Conservation (phyloP, 2,113 vertebrate species). For the Rhombomys opimus region DNA sequence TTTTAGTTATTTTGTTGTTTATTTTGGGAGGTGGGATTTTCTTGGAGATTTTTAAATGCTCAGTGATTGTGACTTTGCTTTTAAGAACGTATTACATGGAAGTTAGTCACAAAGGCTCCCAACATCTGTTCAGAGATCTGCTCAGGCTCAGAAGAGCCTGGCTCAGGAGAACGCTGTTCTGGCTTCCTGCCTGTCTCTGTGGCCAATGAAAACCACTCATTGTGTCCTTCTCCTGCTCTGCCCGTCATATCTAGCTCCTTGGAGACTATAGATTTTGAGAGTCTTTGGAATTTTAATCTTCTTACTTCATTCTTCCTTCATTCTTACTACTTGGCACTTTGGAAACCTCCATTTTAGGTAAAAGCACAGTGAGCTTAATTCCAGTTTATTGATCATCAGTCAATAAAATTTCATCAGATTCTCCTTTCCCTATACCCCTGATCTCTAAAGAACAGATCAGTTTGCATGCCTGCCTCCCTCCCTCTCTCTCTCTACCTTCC, state of each 20-base stretch:
- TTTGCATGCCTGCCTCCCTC: not conserved
- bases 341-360: not conserved
- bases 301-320: not conserved
- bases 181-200: not conserved
- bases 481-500: not conserved
- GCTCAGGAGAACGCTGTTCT: not conserved
- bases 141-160: not conserved
- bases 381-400: not conserved
- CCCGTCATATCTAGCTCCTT: not conserved
- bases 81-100: not conserved
- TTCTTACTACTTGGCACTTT: not conserved
- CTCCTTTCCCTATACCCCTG: not conserved
- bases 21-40: not conserved
- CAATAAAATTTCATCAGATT: not conserved
- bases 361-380: not conserved
- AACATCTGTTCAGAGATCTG: not conserved
- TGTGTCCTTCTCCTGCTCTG: not conserved
- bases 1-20: not conserved
- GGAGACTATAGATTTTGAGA: not conserved
- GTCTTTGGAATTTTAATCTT: not conserved
- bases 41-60: not conserved
- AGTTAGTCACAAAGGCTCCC: not conserved
- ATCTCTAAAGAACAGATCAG: not conserved
- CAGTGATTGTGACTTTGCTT: not conserved
- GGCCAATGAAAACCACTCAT: not conserved